Base-by-base conservation (phyloP, 2,888 invertebrate species). In the Archips crataeganus region DNA sequence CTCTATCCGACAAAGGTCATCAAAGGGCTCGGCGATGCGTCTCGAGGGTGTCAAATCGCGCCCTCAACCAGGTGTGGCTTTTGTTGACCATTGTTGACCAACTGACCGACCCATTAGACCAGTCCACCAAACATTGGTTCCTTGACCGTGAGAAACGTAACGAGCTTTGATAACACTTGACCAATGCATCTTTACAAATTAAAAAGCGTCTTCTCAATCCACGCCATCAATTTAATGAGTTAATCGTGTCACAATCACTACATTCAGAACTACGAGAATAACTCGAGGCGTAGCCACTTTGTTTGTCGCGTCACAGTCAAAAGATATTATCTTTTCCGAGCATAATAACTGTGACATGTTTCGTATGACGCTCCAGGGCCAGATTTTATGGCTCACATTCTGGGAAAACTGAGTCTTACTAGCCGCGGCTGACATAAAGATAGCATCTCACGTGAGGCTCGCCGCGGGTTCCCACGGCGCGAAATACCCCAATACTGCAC, bases 341-440 rank as follows among this genome's bases (percentile, higher is more conserved):
- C 89, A 90, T 93, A 92, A 93, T 93, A 94, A 93, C 93, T 93
- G 94, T 94, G 93, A 93, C 93, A 92, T 93, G 93, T 90, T 84
- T 86, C 90, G 85, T 92, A 91, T 89, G 89, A 88, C 84, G 88
- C 87, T 88, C 88, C 87, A 89, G 87, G 85, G 88, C 89, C 87
- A 87, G 84, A 84, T 84, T 85, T 94, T 93, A 94, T 94, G 91
- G 92, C 87, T 84, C 84, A 85, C 82, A 85, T 93, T 93, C 93
- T 87, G 88, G 90, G 93, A 94, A 94, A 93, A 89, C 88, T 84
- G 85, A 84, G 86, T 83, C 87, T 81, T 76, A 76, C 81, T 87
- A 87, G 86, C 89, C 85, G 85, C 85, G 82, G 78, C 84, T 80
- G 80, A 86, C 90, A 89, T 92, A 89, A 91, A 93, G 93, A 93